Percentiles rank a stretch among this genome's conserved stretches.
Conservation (phyloP, 1,140 invertebrate genomes). For the Brachionus manjavacas region DNA sequence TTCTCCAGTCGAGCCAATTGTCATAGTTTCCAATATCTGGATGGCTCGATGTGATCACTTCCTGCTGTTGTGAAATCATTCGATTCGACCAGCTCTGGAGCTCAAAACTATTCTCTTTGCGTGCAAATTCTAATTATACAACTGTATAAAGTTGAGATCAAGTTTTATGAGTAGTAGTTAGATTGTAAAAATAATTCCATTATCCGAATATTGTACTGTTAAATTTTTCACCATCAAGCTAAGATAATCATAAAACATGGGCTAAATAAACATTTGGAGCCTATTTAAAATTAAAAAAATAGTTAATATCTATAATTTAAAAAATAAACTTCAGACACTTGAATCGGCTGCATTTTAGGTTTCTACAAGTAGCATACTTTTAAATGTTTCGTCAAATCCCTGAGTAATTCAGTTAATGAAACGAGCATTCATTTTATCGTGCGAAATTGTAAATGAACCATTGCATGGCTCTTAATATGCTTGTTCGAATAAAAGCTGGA, state of each 20-base stretch:
- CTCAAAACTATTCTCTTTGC: not conserved
- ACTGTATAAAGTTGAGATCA: not conserved
- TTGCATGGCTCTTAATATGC: not conserved
- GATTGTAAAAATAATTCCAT: conserved; percentile 11
- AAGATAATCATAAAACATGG: not conserved
- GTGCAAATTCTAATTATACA: not conserved
- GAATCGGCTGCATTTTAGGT: not conserved
- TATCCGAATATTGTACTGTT: conserved; percentile 31
- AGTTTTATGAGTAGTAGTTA: not conserved
- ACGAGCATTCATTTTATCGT: conserved; percentile 1
- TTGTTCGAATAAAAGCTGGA: not conserved
- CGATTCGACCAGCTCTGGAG: not conserved
- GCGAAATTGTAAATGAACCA: conserved; percentile 10
- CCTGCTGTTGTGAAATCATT: not conserved
- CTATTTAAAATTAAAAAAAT: not conserved
- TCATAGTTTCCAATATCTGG: conserved; percentile 15
- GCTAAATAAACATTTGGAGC: not conserved
- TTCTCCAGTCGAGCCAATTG: not conserved
- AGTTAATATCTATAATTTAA: not conserved
- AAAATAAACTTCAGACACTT: not conserved
- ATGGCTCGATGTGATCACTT: not conserved
- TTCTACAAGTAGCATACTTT: not conserved
- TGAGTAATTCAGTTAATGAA: not conserved
- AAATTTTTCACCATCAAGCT: not conserved
- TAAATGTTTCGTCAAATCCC: not conserved